Base-by-base conservation (phyloP, 2,113 vertebrate genomes). In the Xyrauchen texanus region DNA sequence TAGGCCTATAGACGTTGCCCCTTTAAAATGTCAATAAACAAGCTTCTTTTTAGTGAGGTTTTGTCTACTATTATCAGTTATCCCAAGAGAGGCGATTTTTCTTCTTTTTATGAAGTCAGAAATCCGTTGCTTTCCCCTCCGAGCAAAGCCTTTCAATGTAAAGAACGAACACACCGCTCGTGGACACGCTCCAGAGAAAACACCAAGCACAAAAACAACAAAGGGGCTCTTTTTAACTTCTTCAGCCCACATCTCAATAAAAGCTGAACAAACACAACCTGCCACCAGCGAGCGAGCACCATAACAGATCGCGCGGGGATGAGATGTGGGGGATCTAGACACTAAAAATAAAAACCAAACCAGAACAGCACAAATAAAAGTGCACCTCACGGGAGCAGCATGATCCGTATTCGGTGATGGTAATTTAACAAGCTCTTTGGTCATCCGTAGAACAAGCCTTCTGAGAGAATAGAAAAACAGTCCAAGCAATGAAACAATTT, bases 191-290 rank as follows among this genome's bases (percentile, higher is more conserved):
- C 91, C 90, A 91, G 89, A 88, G 88, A 91, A 91, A 92, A 92
- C 89, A 91, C 83, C 86, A 92, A 91, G 85, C 80, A 90, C 70
- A 90, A 90, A 90, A 95, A 94, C 88, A 94, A 91, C 91, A 93
- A 90, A 89, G 87, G 88, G 81, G 84, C 89, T 90, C 89, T 88
- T 93, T 94, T 94, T 91, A 94, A 94, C 89, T 92, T 93, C 88
- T 91, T 91, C 89, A 88, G 89, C 90, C 91, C 93, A 87, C 90
- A 76, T 93, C 91, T 92, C 90, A 92, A 92, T 91, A 91, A 93
- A 95, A 94, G 94, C 94, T 94, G 93, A 93, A 92, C 91, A 94
- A 95, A 95, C 93, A 94, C 87, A 90, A 57, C 78, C 82, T 84
- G 90, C 91, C 88, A 90, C 86, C 87, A 88, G 90, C 88, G 53